phyloP scores from a whole-genome alignment of 2,797 vertebrate species.

The Notolepis coatsorum region DNA sequence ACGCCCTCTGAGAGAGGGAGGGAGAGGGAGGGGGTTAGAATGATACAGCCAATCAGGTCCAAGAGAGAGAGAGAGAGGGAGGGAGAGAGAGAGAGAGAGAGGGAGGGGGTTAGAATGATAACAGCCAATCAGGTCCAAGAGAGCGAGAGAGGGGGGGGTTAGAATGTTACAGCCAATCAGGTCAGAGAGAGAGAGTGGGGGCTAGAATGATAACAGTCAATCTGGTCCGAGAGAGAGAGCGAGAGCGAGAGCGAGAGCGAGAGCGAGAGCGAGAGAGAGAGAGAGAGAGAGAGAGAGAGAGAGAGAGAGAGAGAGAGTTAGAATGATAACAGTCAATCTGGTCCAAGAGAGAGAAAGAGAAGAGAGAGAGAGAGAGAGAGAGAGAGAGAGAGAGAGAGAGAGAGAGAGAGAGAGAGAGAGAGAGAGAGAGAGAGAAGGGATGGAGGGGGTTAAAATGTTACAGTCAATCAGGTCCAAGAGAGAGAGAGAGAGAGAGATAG shows the following conservation, averaged over 20 bases:
- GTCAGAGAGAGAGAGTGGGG: not conserved
- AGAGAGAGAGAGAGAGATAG: not conserved
- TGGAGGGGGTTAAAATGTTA: no score
- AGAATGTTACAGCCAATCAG: no score
- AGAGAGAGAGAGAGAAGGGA: not conserved
- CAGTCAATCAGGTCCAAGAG: not conserved
- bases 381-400: not conserved
- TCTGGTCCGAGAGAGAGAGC: not conserved
- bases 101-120: not conserved
- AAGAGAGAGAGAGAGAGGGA: not conserved
- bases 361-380: not conserved
- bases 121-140: not conserved
- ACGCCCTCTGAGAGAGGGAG: slow-evolving; percentile 83
- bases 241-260: not conserved
- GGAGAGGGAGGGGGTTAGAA: no score
- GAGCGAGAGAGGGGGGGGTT: not conserved
- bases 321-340: no score
- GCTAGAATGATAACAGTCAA: not conserved
- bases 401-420: not conserved
- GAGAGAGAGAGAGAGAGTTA: not conserved
- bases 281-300: not conserved
- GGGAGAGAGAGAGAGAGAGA: not conserved
- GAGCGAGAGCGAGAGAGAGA: not conserved
- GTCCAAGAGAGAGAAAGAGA: not conserved
- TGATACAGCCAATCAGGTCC: no score